A percentile compares a stretch with the other conserved stretches of the same genome.
phyloP scores from a whole-genome alignment of 2,888 invertebrate species.

The Lasius fuliginosus region DNA sequence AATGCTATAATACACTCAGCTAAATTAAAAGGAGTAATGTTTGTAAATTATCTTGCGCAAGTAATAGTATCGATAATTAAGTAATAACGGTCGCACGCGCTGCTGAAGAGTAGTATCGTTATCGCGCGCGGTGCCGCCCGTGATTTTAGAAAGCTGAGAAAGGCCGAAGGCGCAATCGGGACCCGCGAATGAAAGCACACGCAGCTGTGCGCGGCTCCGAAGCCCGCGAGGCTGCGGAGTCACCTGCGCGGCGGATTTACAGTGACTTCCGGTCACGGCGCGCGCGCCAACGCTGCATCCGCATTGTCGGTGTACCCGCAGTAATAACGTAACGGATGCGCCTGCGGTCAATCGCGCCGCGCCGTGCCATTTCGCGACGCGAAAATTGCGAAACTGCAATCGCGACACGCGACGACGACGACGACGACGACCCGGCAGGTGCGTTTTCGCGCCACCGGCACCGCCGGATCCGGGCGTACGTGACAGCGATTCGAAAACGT shows the following conservation, averaged over 20 bases:
- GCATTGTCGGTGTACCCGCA: conserved; percentile 32
- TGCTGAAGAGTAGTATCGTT: background rate
- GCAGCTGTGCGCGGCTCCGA: background rate
- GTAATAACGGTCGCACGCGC: background rate
- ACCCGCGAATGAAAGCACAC: conserved; percentile 13
- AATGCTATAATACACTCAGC: too few relatives aligned
- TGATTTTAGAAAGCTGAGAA: conserved; percentile 56
- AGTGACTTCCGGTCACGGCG: conserved; percentile 31
- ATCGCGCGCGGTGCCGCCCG: conserved; percentile 5
- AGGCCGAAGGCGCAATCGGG: conserved; percentile 30
- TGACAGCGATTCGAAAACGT: conserved; percentile 9
- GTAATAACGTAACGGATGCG: conserved; percentile 25
- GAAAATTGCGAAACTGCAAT: conserved; percentile 36
- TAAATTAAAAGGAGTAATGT: background rate
- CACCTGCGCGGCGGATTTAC: conserved; percentile 16
- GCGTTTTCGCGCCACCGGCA: background rate
- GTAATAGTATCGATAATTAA: conserved; percentile 16
- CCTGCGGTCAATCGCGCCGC: background rate
- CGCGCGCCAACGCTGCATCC: background rate
- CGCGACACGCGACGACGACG: background rate
- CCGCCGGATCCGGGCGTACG: background rate
- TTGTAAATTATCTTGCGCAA: conserved; percentile 2
- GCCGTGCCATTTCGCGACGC: background rate
- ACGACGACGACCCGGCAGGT: background rate
- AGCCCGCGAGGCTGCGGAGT: background rate